Evolutionary conservation across 2,888 invertebrate genomes (phyloP).

Genomic region (Linnaemya tessellans): DNA sequence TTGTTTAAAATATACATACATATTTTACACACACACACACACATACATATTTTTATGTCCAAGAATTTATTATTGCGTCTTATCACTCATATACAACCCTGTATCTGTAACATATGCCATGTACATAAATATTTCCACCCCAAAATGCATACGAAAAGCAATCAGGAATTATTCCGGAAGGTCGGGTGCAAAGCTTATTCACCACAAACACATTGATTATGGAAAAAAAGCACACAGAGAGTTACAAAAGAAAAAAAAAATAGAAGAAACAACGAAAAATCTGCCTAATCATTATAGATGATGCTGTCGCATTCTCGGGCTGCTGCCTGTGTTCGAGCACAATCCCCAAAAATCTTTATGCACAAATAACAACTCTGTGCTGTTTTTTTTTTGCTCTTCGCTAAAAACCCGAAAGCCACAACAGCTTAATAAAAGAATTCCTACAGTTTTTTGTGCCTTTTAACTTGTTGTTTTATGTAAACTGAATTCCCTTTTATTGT

Average conservation of each 20-base stretch:
- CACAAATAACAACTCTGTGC: not conserved
- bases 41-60: too few species aligned
- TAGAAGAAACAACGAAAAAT: conserved; percentile 7
- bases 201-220: conserved; percentile 60
- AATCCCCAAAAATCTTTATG: not conserved
- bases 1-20: too few species aligned
- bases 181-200: conserved; percentile 63
- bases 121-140: not conserved
- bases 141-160: conserved; percentile 2
- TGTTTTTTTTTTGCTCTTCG: not conserved
- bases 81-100: conserved; percentile 36
- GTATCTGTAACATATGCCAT: not conserved
- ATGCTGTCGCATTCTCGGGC: conserved; percentile 43
- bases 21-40: too few species aligned
- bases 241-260: not conserved
- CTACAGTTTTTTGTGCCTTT: conserved; percentile 8
- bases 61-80: too few species aligned
- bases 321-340: conserved; percentile 4
- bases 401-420: conserved; percentile 9
- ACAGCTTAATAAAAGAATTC: conserved; percentile 4
- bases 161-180: conserved; percentile 62
- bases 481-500: conserved; percentile 26
- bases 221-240: conserved; percentile 25
- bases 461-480: conserved; percentile 20
- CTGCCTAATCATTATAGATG: conserved; percentile 49